Base-by-base conservation (phyloP, 2,113 vertebrate species). In the Salvelinus namaycush region DNA sequence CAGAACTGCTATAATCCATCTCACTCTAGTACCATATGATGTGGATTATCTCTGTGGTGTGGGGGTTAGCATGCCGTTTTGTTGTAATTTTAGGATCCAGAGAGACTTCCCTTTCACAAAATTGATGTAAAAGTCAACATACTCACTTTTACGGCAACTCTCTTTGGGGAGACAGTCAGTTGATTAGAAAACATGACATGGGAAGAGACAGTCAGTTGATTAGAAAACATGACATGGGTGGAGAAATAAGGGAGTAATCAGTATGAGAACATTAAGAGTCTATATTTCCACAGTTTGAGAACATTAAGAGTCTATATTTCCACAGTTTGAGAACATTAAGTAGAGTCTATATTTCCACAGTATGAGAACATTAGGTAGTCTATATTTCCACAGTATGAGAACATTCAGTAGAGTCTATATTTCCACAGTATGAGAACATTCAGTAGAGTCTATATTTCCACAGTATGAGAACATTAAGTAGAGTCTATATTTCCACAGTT, bases 71-170 rank as follows among this genome's bases (percentile, higher is more conserved):
- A 62, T 22, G n/a, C 22, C 8, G 9, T 11, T 11, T 44, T 44
- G 9, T 2, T 5, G 13, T 20, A 4, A 57, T 20, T 62, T 62
- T 22, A 8, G n/a, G 59, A 62, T 62, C 59, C 51, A 18, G 16
- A 2, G 13, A 54, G 51, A 54, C 12, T 14, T 54, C 51, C 16
- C 51, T 54, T 16, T 54, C 51, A 54, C 51, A 54, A 51, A 76
- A 84, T 80, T 69, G 59, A 84, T 73, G 77, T 34, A 79, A 57
- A 75, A 5, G 16, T 81, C 78, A 73, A 73, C 84, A 75, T 70
- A 87, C 91, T 89, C 86, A 93, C 92, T 92, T 93, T 93, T 20
- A 90, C 77, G 75, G 89, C 87, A 22, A 81, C 75, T 83, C 89
- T 92, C 93, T 93, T 85, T 9, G 68, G 80, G 39, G 3, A 80